Percentiles rank a stretch among this genome's conserved stretches.
These are phyloP conservation scores for Lepus americanus DNA, from an alignment of 2,113 vertebrate genomes.

Conservation along the genomic window DNA sequence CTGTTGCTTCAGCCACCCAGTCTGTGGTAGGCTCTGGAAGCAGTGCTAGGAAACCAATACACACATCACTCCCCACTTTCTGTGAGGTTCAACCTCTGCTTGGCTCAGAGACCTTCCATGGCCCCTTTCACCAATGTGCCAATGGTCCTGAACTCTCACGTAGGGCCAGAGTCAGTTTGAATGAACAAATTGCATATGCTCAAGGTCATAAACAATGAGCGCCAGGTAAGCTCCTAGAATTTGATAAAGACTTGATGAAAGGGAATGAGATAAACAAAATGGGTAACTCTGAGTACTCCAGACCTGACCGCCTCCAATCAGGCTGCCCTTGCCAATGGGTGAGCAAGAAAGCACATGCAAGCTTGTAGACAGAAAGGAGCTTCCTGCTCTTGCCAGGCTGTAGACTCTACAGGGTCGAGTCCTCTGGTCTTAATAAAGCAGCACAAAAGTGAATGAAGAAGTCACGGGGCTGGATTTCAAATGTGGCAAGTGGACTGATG, in stretches of 20 bases:
- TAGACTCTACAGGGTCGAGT: rapidly evolving
- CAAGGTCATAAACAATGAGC: slow-evolving; percentile 65
- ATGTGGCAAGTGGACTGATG: neutral
- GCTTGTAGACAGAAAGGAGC: neutral
- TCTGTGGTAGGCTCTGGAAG: neutral
- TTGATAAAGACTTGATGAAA: neutral
- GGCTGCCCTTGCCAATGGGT: neutral
- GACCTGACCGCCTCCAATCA: neutral
- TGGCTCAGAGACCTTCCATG: neutral
- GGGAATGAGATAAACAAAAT: neutral
- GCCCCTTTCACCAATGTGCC: neutral
- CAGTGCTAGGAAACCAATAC: neutral
- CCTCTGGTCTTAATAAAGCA: neutral
- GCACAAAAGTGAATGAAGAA: neutral
- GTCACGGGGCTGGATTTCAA: slow-evolving; percentile 29
- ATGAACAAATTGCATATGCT: slow-evolving; percentile 27
- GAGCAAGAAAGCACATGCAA: neutral
- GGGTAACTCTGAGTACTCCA: neutral
- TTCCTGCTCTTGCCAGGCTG: neutral
- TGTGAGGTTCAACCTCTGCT: neutral
- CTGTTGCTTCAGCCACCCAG: neutral
- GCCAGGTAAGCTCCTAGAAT: neutral
- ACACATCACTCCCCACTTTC: rapidly evolving
- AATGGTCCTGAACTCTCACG: neutral
- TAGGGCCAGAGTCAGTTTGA: slow-evolving; percentile 39